Percentiles rank a stretch among this genome's conserved stretches.
These are phyloP conservation scores for Anarrhichthys ocellatus DNA, from an alignment of 2,113 vertebrate genomes.

Conservation along the genomic window DNA sequence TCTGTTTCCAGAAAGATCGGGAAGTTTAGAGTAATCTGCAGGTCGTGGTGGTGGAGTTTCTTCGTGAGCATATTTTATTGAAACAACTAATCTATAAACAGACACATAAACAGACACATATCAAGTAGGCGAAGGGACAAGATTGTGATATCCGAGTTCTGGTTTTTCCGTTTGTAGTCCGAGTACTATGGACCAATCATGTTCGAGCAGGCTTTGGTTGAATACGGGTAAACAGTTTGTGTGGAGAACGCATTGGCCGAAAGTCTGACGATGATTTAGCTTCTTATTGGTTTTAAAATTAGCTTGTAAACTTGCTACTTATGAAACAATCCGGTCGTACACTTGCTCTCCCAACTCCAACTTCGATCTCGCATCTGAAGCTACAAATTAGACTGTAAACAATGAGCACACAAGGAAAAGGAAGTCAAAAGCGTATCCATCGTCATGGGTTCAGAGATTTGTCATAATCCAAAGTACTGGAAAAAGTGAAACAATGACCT, in stretches of 20 bases:
- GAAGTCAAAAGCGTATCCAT: background rate
- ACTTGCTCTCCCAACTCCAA: background rate
- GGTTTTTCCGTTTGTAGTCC: background rate
- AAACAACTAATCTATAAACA: background rate
- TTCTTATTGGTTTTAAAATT: background rate
- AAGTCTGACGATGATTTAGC: background rate
- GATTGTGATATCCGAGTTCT: background rate
- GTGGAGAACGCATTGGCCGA: background rate
- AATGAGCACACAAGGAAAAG: background rate
- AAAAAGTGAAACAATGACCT: background rate
- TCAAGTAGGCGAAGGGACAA: background rate
- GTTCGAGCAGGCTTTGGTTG: background rate
- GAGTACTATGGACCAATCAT: background rate
- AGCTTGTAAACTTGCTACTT: background rate
- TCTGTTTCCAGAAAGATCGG: constrained; percentile 14
- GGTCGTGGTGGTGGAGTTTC: too few species aligned
- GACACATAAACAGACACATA: background rate
- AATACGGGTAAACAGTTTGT: background rate
- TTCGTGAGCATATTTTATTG: background rate
- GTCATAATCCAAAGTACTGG: background rate
- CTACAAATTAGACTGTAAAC: background rate
- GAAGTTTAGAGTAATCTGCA: background rate
- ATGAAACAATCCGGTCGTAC: background rate
- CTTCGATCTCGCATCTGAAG: background rate
- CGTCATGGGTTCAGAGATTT: background rate